Evolutionary conservation across 2,113 vertebrate genomes (phyloP).

Genomic region (Tapirus terrestris): DNA sequence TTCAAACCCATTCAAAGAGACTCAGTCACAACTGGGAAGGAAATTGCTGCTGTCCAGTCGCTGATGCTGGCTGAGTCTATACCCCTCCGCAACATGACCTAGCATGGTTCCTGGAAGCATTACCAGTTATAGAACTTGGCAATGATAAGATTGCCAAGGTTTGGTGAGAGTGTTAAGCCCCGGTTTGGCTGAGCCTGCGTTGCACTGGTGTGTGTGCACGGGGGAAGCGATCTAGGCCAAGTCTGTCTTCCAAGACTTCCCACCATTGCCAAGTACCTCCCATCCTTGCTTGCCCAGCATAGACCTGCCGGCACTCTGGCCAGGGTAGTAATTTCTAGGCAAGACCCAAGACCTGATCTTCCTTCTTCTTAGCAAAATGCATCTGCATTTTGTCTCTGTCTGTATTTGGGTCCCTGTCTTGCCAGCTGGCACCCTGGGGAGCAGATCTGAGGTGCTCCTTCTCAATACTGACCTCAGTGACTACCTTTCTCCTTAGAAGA

Average conservation of each 20-base stretch:
- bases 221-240: not conserved
- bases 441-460: not conserved
- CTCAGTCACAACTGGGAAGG: too few species aligned
- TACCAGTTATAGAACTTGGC: accelerated
- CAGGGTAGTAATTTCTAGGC: accelerated
- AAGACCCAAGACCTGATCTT: not conserved
- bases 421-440: accelerated
- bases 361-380: not conserved
- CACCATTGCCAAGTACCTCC: not conserved
- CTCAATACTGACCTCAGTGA: not conserved
- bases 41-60: too few species aligned
- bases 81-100: accelerated
- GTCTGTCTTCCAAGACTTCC: too few species aligned
- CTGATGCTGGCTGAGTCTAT: accelerated
- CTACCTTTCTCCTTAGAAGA: accelerated
- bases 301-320: not conserved
- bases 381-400: not conserved
- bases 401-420: not conserved
- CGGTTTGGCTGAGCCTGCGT: not conserved
- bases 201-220: not conserved
- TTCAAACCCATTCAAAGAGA: too few species aligned
- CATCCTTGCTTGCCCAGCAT: accelerated
- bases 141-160: not conserved
- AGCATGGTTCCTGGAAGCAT: accelerated
- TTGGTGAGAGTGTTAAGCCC: not conserved